These are phyloP conservation scores for Eueides isabella DNA, from an alignment of 1,140 invertebrate genomes.

Conservation along the genomic window DNA sequence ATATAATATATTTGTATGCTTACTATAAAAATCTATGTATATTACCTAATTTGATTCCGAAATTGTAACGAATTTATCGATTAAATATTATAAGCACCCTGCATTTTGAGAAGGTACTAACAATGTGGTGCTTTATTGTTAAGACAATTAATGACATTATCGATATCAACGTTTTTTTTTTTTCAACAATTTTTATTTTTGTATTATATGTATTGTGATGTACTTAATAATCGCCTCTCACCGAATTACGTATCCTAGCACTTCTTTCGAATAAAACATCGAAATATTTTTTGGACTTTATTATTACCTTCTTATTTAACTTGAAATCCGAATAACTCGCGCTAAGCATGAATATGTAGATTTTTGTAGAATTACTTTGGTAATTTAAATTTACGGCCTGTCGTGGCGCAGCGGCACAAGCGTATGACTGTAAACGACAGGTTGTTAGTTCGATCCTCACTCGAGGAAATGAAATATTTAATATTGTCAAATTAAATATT, in stretches of 20 bases:
- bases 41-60: background rate
- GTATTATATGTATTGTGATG: slow-evolving; percentile 39
- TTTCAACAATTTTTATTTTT: slow-evolving; percentile 32
- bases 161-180: slow-evolving; percentile 17
- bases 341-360: too few relatives aligned
- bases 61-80: background rate
- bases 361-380: too few relatives aligned
- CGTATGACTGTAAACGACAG: too few relatives aligned
- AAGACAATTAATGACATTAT: slow-evolving; percentile 29
- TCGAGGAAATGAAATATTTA: too few relatives aligned
- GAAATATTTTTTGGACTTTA: slow-evolving; percentile 26
- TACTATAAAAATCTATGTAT: background rate
- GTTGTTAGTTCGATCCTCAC: too few relatives aligned
- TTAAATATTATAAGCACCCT: slow-evolving; percentile 11
- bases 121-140: slow-evolving; percentile 39
- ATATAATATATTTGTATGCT: background rate
- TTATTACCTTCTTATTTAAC: background rate
- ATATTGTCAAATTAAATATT: too few relatives aligned
- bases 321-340: background rate
- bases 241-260: slow-evolving; percentile 73
- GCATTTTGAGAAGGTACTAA: slow-evolving; percentile 36
- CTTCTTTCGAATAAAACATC: slow-evolving; percentile 49
- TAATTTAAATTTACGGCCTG: too few relatives aligned
- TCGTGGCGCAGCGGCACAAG: too few relatives aligned
- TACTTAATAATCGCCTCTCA: slow-evolving; percentile 66